Conservation (phyloP, 2,888 invertebrate genomes). For the Dendrolimus pini region DNA sequence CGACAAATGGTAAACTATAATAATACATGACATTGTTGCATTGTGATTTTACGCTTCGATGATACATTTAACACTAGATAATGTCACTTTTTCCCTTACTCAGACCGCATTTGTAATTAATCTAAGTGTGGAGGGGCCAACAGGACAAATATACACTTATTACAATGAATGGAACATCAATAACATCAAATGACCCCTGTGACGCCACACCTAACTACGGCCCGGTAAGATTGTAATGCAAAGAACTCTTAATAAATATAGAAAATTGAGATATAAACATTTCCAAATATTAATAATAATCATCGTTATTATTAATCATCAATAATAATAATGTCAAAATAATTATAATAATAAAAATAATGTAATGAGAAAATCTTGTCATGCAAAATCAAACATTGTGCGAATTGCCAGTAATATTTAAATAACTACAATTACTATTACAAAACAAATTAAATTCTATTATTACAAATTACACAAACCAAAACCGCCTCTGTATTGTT, state of each 20-base stretch:
- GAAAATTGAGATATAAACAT: constrained; percentile 8
- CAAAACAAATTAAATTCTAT: constrained; percentile 19
- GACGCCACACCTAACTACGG: neutral
- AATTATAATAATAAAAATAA: constrained; percentile 7
- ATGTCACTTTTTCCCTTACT: neutral
- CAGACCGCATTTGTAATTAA: neutral
- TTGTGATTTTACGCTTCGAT: neutral
- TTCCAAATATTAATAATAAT: neutral
- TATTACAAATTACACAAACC: constrained; percentile 47
- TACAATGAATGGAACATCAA: constrained; percentile 19
- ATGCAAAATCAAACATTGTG: constrained; percentile 43
- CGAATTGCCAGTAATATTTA: constrained; percentile 43
- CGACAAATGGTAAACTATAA: constrained; percentile 41
- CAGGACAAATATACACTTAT: neutral
- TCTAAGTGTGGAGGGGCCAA: neutral
- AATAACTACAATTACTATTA: constrained; percentile 3
- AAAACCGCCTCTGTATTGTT: constrained; percentile 53
- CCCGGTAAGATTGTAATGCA: neutral
- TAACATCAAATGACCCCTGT: neutral
- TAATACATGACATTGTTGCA: constrained; percentile 12
- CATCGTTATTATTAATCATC: constrained; percentile 19
- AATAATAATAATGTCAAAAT: constrained; percentile 16
- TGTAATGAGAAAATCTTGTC: constrained; percentile 38
- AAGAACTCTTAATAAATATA: constrained; percentile 3
- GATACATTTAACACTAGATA: neutral